phyloP scores from a whole-genome alignment of 1,140 invertebrate species.

The Drosophila subpulchrella region DNA sequence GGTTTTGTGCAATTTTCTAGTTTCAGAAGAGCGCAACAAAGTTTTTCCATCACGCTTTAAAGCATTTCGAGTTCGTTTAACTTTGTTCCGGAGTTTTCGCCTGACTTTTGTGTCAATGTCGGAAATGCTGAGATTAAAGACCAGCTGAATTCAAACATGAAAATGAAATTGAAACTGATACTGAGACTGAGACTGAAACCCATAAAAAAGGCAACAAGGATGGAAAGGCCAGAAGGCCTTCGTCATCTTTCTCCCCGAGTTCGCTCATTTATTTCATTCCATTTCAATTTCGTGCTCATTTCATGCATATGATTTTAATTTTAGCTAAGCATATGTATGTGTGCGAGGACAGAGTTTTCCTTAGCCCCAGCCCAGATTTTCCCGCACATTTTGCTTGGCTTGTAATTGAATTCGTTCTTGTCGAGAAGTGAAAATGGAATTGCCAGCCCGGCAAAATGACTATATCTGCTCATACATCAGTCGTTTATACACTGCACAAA shows the following conservation, averaged over 20 bases:
- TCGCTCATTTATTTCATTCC: constrained; percentile 71
- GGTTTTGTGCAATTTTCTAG: constrained; percentile 9
- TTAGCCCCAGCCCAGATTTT: constrained; percentile 11
- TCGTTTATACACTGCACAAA: constrained; percentile 1
- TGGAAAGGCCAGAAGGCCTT: constrained; percentile 21
- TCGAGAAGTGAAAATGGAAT: constrained; percentile 56
- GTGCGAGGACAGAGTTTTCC: constrained; percentile 10
- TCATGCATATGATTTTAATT: constrained; percentile 83
- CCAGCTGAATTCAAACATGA: constrained; percentile 5
- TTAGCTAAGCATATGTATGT: constrained; percentile 55
- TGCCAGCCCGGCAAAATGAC: constrained; percentile 47
- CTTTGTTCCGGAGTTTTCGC: constrained; percentile 6
- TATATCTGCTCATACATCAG: constrained; percentile 37
- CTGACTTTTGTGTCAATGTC: constrained; percentile 13
- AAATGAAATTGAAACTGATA: background rate
- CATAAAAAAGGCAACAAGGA: constrained; percentile 4
- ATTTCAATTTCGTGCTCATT: constrained; percentile 81
- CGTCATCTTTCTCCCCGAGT: background rate
- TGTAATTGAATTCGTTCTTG: constrained; percentile 73
- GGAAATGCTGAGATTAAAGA: constrained; percentile 10
- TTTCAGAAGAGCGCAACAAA: constrained; percentile 11
- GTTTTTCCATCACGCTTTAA: constrained; percentile 19
- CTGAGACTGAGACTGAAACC: constrained; percentile 20
- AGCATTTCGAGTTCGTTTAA: constrained; percentile 35
- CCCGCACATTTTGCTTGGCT: constrained; percentile 54